phyloP scores from a whole-genome alignment of 2,113 vertebrate genomes.

The Zosterops borbonicus region DNA sequence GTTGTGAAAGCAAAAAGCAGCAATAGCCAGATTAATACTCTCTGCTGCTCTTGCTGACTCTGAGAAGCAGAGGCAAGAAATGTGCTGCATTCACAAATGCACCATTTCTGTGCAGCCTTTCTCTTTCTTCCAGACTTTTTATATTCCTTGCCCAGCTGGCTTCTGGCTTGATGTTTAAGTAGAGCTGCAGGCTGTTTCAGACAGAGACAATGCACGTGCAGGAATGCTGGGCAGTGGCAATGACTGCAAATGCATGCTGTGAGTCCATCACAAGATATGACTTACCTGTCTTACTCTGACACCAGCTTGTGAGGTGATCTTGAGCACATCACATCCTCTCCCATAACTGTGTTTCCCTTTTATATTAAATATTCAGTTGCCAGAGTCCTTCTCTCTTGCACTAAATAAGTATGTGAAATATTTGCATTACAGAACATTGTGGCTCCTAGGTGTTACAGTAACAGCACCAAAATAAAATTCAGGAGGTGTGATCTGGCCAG shows the following conservation, averaged over 20 bases:
- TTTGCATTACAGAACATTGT: not conserved
- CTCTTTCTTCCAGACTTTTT: not conserved
- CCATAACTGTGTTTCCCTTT: not conserved
- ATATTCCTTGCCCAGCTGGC: not conserved
- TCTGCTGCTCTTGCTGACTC: not conserved
- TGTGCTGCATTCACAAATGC: accelerated
- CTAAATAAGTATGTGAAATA: not conserved
- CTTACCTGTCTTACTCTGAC: not conserved
- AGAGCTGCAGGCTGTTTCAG: not conserved
- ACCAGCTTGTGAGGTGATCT: not conserved
- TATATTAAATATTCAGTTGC: not conserved
- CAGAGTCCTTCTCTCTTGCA: not conserved
- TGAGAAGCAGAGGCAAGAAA: not conserved
- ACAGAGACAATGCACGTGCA: not conserved
- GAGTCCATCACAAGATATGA: not conserved
- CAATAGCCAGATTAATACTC: not conserved
- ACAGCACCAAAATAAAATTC: not conserved
- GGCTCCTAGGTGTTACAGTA: not conserved
- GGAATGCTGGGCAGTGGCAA: not conserved
- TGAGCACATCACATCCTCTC: not conserved
- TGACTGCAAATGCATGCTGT: not conserved
- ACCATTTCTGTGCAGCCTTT: not conserved
- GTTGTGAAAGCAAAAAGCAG: not conserved
- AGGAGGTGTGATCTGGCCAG: not conserved
- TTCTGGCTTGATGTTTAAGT: not conserved